Conservation (phyloP, 2,113 vertebrate species). For the Ifrita kowaldi region DNA sequence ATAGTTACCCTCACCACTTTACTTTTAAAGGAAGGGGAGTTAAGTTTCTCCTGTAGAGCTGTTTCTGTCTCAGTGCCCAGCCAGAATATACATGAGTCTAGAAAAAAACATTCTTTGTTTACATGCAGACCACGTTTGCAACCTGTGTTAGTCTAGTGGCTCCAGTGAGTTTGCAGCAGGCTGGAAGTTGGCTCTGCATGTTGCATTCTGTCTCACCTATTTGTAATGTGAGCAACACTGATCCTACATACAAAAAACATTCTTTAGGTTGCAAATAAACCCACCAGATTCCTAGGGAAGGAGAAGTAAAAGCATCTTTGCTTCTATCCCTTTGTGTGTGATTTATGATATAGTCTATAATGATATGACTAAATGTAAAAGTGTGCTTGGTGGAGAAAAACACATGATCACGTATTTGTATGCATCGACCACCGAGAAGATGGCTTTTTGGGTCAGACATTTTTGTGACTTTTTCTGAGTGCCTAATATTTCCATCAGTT, state of each 20-base stretch:
- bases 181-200: background rate
- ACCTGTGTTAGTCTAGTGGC: background rate
- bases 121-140: background rate
- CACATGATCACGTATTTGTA: accelerated
- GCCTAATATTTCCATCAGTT: background rate
- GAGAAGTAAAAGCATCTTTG: background rate
- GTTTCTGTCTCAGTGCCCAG: background rate
- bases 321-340: background rate
- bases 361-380: background rate
- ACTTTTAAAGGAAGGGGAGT: background rate
- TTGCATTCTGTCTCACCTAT: background rate
- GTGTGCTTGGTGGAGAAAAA: background rate
- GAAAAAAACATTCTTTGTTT: background rate
- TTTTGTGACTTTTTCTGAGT: background rate
- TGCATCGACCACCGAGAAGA: accelerated
- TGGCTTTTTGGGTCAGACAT: background rate
- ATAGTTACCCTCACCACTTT: background rate
- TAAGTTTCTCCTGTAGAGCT: background rate
- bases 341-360: background rate
- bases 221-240: background rate
- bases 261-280: background rate
- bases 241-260: background rate
- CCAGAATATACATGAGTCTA: background rate
- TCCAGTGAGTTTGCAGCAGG: background rate
- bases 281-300: background rate